Conservation (phyloP, 2,113 vertebrate genomes). For the Neogale vison region DNA sequence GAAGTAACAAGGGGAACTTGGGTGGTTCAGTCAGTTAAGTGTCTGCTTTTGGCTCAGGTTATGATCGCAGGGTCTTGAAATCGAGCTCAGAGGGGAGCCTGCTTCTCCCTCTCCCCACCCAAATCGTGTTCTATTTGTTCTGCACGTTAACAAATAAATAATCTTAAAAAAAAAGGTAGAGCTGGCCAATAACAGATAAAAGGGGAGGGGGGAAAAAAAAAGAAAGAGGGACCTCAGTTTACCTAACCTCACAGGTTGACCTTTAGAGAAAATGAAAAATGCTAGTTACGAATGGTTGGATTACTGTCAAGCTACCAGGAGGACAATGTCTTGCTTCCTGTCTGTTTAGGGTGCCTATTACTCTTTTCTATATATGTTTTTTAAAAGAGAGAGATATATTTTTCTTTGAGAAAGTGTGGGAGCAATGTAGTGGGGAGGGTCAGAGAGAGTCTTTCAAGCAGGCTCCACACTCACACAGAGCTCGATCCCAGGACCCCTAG, state of each 20-base stretch:
- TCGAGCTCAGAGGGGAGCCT: background rate
- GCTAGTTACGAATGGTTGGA: background rate
- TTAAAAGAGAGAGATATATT: too few relatives aligned
- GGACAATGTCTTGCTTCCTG: background rate
- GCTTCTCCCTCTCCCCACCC: background rate
- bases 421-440: background rate
- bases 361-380: background rate
- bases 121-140: background rate
- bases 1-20: background rate
- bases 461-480: background rate
- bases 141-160: background rate
- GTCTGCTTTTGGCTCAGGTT: background rate
- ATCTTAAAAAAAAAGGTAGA: background rate
- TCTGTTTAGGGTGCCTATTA: background rate
- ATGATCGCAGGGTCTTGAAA: background rate
- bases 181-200: background rate
- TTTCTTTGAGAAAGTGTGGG: background rate
- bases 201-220: background rate
- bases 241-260: background rate
- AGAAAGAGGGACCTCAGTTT: background rate
- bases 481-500: background rate
- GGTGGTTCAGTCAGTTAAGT: background rate
- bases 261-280: slow-evolving; percentile 39
- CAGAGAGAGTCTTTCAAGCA: background rate
- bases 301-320: background rate